A percentile compares a stretch with the other conserved stretches of the same genome.
phyloP scores from a whole-genome alignment of 2,888 invertebrate species.

The Boloria selene region DNA sequence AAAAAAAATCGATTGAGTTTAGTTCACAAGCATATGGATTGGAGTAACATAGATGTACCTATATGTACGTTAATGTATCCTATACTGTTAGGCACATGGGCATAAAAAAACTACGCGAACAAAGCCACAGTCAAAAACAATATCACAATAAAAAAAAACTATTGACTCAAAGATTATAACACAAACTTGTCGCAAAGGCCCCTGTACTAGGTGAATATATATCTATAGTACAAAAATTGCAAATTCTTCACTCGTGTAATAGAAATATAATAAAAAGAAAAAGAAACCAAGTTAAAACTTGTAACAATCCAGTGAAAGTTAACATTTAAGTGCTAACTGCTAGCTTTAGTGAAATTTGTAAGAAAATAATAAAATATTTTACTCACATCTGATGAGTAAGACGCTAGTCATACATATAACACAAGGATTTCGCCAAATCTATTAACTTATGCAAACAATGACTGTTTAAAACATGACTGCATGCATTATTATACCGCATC shows the following conservation, averaged over 20 bases:
- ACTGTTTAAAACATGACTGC: constrained; percentile 21
- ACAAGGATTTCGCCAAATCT: constrained; percentile 21
- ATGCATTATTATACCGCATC: constrained; percentile 27
- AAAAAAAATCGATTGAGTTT: too few relatives aligned
- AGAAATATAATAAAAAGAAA: constrained; percentile 5
- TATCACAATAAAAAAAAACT: too few relatives aligned
- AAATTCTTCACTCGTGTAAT: constrained; percentile 10
- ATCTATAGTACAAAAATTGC: constrained; percentile 1
- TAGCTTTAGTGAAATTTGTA: constrained; percentile 7
- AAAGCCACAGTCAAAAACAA: too few relatives aligned
- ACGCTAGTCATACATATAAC: not conserved
- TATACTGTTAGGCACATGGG: too few relatives aligned
- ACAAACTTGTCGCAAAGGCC: too few relatives aligned
- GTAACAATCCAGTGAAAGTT: constrained; percentile 10
- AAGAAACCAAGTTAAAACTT: constrained; percentile 13
- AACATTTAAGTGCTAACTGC: constrained; percentile 18
- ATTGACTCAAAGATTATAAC: too few relatives aligned
- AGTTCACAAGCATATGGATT: too few relatives aligned
- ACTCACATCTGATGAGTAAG: constrained; percentile 20
- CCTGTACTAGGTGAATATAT: too few relatives aligned
- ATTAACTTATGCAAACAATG: constrained; percentile 29
- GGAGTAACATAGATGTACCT: too few relatives aligned
- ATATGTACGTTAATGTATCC: too few relatives aligned
- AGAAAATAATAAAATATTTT: constrained; percentile 21
- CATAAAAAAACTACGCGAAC: too few relatives aligned